Evolutionary conservation across 2,888 invertebrate species (phyloP).

Genomic region (Agriopis aurantiaria): DNA sequence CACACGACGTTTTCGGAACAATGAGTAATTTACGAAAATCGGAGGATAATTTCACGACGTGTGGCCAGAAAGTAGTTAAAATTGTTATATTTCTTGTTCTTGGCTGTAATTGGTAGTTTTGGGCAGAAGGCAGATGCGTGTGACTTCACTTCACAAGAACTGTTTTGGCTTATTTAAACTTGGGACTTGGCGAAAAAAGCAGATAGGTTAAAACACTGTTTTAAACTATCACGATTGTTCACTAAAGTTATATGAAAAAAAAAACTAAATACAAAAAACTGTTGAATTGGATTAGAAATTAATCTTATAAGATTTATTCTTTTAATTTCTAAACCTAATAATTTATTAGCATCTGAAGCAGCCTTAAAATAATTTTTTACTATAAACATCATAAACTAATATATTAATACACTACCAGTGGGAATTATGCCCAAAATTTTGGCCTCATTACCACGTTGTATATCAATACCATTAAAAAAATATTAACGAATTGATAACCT

Average conservation of each 20-base stretch:
- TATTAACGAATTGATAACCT: too few relatives aligned
- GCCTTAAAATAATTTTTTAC: too few relatives aligned
- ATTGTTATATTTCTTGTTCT: conserved; percentile 69
- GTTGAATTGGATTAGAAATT: too few relatives aligned
- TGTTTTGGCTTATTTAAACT: conserved; percentile 50
- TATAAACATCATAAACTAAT: too few relatives aligned
- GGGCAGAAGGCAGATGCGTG: conserved; percentile 82
- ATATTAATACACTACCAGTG: too few relatives aligned
- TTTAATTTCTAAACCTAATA: too few relatives aligned
- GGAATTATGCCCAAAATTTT: too few relatives aligned
- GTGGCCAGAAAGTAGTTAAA: conserved; percentile 66
- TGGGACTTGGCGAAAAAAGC: conserved; percentile 44
- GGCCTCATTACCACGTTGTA: too few relatives aligned
- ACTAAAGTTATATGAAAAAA: neutral
- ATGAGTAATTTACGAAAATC: conserved; percentile 63
- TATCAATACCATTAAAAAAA: too few relatives aligned
- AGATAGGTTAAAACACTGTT: neutral
- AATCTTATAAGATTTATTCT: too few relatives aligned
- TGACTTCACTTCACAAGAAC: conserved; percentile 73
- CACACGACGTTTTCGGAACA: conserved; percentile 47
- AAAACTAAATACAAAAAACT: too few relatives aligned
- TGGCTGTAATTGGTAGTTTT: conserved; percentile 75
- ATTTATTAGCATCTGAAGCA: too few relatives aligned
- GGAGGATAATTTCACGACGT: conserved; percentile 56
- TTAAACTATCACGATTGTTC: neutral